These are phyloP conservation scores for Drosophila paranaensis DNA, from an alignment of 2,888 invertebrate genomes.

Conservation along the genomic window DNA sequence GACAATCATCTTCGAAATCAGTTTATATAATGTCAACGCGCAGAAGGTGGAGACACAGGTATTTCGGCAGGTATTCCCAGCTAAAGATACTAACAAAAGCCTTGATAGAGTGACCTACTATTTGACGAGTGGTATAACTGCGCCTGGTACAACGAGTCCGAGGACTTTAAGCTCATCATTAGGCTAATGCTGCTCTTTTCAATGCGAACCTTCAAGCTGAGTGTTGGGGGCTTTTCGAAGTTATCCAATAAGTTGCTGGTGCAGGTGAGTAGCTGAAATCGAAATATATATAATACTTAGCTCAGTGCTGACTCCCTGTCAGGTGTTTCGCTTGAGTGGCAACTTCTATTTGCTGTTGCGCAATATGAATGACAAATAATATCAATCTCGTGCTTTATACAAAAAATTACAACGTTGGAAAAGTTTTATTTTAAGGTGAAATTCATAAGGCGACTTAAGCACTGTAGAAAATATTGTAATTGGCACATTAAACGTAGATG, in stretches of 20 bases:
- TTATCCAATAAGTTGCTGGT: slow-evolving; percentile 75
- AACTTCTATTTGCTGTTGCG: slow-evolving; percentile 76
- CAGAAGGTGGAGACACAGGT: slow-evolving; percentile 67
- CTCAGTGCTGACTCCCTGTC: background rate
- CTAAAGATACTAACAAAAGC: background rate
- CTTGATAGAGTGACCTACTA: slow-evolving; percentile 69
- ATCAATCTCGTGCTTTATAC: slow-evolving; percentile 42
- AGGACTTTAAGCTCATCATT: slow-evolving; percentile 69
- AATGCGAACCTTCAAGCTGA: slow-evolving; percentile 57
- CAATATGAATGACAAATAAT: slow-evolving; percentile 67
- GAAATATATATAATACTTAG: background rate
- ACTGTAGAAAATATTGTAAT: slow-evolving; percentile 62
- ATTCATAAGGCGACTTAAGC: slow-evolving; percentile 70
- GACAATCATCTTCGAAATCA: slow-evolving; percentile 63
- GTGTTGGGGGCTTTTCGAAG: slow-evolving; percentile 75
- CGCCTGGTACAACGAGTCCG: slow-evolving; percentile 77
- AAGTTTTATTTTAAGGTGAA: slow-evolving; percentile 70
- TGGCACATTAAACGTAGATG: slow-evolving; percentile 79
- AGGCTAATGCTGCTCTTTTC: slow-evolving; percentile 77
- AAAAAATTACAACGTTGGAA: slow-evolving; percentile 80
- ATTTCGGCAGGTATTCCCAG: background rate
- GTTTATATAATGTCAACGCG: slow-evolving; percentile 65
- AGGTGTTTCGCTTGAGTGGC: slow-evolving; percentile 77
- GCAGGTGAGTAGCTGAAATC: slow-evolving; percentile 45
- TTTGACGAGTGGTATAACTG: slow-evolving; percentile 73